Evolutionary conservation across 30 jellyfish, hydroid and myxozoan species (phyloP), one percentile per base, ranked within the genome.

Genomic region (Cassiopea andromeda): DNA sequence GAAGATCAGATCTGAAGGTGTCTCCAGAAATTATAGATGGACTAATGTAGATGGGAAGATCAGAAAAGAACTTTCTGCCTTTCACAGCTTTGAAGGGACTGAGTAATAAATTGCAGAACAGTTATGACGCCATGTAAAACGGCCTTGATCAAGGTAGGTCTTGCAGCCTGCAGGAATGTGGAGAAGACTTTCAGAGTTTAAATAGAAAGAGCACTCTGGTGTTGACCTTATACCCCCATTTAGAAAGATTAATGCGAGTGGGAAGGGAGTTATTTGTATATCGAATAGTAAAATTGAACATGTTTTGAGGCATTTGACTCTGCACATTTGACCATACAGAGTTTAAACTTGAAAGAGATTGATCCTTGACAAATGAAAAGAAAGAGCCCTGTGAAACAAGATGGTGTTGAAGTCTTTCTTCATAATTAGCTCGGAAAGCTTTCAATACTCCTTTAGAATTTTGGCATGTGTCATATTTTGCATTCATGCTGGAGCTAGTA

Each of bases 141-240:
- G 75, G 2, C 75, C 75, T 2, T 66, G 75, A 66, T 66, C 75
- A 14, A 66, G 75, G 75, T 66, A 66, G 75, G 27, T 66, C 75
- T 66, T 66, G 18, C 75, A 66, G 75, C 75, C 75, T 66, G 75
- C 75, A 14, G 15, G 27, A 19, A 66, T 66, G 75, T 6, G 75
- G 15, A 66, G 75, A 66, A 66, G 75, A 14, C 27, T 66, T 66
- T 66, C 75, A 66, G 75, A 19, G 3, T 13, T 7, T 66, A 66
- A 66, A 19, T 19, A 66, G 18, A 66, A 66, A 66, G 75, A 66
- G 75, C 75, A 66, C 45, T 66, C 75, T 19, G 75, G 15, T 66
- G 75, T 66, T 66, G 75, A 14, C 4, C 75, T 66, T 6, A 66
- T 66, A 19, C n/a, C 75, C 75, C 43, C 75, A 66, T 66, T 66